Percentiles rank a stretch among this genome's conserved stretches.
phyloP scores from a whole-genome alignment of 2,888 invertebrate genomes.

The Bruchidius siliquastri region DNA sequence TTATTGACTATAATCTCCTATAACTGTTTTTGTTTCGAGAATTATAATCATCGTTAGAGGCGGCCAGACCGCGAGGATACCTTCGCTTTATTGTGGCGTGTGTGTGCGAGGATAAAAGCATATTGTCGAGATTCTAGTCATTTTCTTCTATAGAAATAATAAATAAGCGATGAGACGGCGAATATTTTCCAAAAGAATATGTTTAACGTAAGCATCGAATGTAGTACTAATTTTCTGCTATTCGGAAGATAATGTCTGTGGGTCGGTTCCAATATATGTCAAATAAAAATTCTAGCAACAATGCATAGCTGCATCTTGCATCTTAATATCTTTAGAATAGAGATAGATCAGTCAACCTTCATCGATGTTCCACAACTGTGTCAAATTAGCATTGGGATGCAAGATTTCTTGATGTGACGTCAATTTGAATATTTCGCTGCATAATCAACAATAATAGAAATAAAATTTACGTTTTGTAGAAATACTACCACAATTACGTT shows the following conservation, averaged over 20 bases:
- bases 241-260: neutral
- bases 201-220: neutral
- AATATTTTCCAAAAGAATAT: neutral
- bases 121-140: neutral
- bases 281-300: no score
- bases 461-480: no score
- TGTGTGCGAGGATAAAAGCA: neutral
- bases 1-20: slow-evolving; percentile 3
- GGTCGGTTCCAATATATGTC: neutral
- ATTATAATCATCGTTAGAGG: neutral
- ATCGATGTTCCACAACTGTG: no score
- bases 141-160: neutral
- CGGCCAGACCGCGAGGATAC: neutral
- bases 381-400: no score
- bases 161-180: neutral
- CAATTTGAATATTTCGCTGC: no score
- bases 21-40: neutral
- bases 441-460: no score
- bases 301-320: no score
- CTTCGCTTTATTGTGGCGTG: neutral
- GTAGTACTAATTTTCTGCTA: neutral
- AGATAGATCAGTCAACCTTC: no score
- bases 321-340: no score
- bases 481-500: no score
- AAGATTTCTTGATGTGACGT: no score